These are phyloP conservation scores for Pseudoatta argentina DNA, from an alignment of 1,140 invertebrate genomes.

Conservation along the genomic window DNA sequence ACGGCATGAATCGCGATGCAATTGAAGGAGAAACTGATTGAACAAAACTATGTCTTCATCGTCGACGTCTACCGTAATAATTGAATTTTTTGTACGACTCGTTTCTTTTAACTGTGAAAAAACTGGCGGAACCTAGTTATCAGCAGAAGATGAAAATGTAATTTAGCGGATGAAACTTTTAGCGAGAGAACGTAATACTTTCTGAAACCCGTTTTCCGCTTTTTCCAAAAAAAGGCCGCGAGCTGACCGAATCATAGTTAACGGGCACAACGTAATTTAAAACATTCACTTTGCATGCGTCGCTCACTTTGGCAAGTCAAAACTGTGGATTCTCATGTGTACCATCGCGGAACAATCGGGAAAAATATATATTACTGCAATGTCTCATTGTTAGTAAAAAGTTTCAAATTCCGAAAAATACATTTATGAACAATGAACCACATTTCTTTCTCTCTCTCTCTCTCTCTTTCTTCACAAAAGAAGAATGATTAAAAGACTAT, in stretches of 20 bases:
- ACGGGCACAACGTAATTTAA: conserved; percentile 41
- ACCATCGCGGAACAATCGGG: neutral
- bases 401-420: neutral
- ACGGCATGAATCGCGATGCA: neutral
- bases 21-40: neutral
- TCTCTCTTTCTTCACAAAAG: neutral
- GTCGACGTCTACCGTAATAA: conserved; percentile 35
- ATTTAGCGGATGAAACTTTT: conserved; percentile 54
- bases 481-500: neutral
- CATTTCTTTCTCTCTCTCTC: neutral
- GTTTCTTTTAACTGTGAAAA: conserved; percentile 43
- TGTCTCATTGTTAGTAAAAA: neutral
- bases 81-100: conserved; percentile 23
- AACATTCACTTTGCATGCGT: conserved; percentile 44
- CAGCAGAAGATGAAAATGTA: conserved; percentile 53
- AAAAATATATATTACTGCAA: neutral
- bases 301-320: conserved; percentile 19
- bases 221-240: conserved; percentile 1
- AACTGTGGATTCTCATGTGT: neutral
- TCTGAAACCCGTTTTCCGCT: conserved; percentile 41
- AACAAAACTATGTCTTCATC: conserved; percentile 25
- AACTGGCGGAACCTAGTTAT: conserved; percentile 50
- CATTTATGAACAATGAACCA: neutral
- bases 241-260: conserved; percentile 40
- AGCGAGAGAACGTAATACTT: conserved; percentile 44